Evolutionary conservation across 1,140 invertebrate genomes (phyloP).

Genomic region (Acromyrmex echinatior): DNA sequence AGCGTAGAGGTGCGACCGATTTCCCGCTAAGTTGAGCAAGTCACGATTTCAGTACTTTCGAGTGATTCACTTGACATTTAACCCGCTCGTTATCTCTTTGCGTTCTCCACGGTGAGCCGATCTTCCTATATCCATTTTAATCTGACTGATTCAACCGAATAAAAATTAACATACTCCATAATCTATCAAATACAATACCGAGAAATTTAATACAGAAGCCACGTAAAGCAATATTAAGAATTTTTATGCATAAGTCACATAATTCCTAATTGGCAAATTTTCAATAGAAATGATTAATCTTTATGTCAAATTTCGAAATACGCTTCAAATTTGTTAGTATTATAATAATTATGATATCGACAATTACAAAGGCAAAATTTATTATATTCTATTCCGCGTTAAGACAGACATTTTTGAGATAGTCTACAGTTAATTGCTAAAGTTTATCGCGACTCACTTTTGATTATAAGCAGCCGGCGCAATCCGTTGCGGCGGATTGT

Average conservation of each 20-base stretch:
- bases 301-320: not conserved
- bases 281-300: not conserved
- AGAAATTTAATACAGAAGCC: not conserved
- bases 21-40: conserved; percentile 62
- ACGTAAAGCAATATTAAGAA: too few species aligned
- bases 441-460: conserved; percentile 34
- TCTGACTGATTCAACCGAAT: not conserved
- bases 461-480: conserved; percentile 52
- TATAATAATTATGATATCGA: not conserved
- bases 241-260: too few species aligned
- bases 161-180: not conserved
- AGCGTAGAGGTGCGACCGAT: conserved; percentile 29
- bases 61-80: conserved; percentile 84
- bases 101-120: not conserved
- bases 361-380: not conserved
- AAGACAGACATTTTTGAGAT: not conserved
- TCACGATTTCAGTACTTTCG: conserved; percentile 76
- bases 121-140: not conserved
- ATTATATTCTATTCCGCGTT: not conserved
- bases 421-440: not conserved
- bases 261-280: not conserved
- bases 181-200: not conserved
- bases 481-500: conserved; percentile 30
- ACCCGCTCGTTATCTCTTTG: conserved; percentile 57
- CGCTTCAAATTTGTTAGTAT: not conserved